phyloP scores from a whole-genome alignment of 2,113 vertebrate genomes.

The Heptranchias perlo region DNA sequence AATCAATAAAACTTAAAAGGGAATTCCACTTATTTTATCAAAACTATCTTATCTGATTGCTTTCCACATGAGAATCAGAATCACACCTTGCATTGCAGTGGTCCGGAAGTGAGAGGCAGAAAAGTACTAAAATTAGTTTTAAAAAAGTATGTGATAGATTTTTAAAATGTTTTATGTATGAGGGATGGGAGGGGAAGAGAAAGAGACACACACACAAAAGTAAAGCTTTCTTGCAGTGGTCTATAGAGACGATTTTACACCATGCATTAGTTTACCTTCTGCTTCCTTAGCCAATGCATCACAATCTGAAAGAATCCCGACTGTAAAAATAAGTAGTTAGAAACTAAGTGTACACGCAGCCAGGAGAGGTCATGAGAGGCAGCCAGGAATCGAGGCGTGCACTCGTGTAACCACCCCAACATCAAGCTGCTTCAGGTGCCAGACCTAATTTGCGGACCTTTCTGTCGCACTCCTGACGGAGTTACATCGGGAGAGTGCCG shows the following conservation, averaged over 20 bases:
- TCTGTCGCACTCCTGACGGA: background rate
- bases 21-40: background rate
- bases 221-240: background rate
- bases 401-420: background rate
- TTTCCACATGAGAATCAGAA: background rate
- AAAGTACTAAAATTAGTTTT: background rate
- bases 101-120: background rate
- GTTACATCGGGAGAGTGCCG: background rate
- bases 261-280: background rate
- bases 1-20: slow-evolving; percentile 21
- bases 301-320: background rate
- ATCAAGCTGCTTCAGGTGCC: background rate
- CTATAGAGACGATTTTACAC: background rate
- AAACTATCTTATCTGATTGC: background rate
- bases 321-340: background rate
- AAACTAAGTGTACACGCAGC: background rate
- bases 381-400: background rate
- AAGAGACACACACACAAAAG: background rate
- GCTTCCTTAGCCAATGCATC: background rate
- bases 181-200: background rate
- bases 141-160: background rate
- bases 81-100: background rate
- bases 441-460: background rate
- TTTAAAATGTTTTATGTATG: background rate
- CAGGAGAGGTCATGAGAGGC: too few relatives aligned